A percentile compares a stretch with the other conserved stretches of the same genome.
These are phyloP conservation scores for Castor canadensis DNA, from an alignment of 2,113 vertebrate genomes.

Conservation along the genomic window DNA sequence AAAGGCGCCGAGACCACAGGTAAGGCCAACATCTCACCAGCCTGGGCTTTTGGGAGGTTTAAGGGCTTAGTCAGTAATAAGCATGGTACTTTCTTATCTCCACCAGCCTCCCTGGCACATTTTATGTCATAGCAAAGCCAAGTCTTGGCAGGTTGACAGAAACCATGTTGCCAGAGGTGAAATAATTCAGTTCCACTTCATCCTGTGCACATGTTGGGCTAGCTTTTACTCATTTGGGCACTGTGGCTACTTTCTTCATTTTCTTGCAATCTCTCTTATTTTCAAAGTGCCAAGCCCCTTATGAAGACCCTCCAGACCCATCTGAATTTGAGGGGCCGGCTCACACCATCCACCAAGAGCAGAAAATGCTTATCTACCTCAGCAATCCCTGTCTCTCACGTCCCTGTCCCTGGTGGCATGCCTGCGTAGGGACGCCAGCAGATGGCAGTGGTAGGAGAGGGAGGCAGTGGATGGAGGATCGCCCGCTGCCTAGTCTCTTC, in stretches of 20 bases:
- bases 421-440: neutral
- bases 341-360: constrained; percentile 4
- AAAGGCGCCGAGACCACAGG: neutral
- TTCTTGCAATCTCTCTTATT: neutral
- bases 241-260: neutral
- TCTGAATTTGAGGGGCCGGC: neutral
- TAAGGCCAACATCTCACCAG: neutral
- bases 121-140: neutral
- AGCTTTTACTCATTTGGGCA: neutral
- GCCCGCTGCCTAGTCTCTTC: neutral
- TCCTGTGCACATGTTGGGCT: neutral
- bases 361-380: constrained; percentile 83
- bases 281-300: neutral
- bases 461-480: neutral
- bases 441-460: neutral
- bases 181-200: neutral
- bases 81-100: neutral
- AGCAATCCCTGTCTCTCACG: constrained; percentile 72
- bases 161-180: neutral
- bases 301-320: neutral
- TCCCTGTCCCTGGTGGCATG: neutral
- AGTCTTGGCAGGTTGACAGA: neutral
- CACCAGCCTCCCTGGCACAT: neutral
- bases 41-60: neutral
- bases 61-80: too few species aligned